Evolutionary conservation across 1,140 invertebrate species (phyloP).

Genomic region (Cyphomyrmex costatus): DNA sequence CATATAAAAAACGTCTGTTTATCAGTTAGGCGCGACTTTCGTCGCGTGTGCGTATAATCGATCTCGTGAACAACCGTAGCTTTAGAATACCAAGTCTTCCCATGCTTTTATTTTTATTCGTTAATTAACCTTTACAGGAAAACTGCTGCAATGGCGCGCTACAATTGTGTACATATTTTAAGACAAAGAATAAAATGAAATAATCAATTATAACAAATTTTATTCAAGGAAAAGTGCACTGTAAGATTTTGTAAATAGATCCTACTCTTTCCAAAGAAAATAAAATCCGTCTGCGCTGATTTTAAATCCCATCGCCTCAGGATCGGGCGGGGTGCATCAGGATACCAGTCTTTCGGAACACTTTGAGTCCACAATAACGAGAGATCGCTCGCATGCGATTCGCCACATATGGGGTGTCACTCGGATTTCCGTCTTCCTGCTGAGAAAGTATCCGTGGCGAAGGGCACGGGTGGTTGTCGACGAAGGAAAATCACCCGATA

Average conservation of each 20-base stretch:
- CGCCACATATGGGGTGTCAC: conserved; percentile 46
- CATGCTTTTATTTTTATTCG: neutral
- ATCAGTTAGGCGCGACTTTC: neutral
- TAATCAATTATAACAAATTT: too few species aligned
- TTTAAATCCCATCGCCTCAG: neutral
- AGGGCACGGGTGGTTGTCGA: neutral
- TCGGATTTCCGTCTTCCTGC: conserved; percentile 18
- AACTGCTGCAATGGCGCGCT: too few species aligned
- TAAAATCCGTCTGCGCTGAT: neutral
- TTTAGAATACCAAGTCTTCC: neutral
- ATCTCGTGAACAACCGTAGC: neutral
- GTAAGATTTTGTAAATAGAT: too few species aligned
- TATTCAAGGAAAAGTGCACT: too few species aligned
- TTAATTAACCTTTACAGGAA: neutral
- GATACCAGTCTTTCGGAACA: neutral
- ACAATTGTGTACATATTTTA: too few species aligned
- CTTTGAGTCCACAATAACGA: neutral
- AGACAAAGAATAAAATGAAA: too few species aligned
- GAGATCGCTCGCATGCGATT: conserved; percentile 24
- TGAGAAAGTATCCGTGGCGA: neutral
- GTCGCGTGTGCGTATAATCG: neutral
- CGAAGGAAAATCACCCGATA: conserved; percentile 56
- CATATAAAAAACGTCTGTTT: neutral
- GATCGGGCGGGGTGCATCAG: neutral
- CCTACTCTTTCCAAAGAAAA: too few species aligned